phyloP scores from a whole-genome alignment of 2,113 vertebrate genomes.

The Pseudolaguvia tuberculata region DNA sequence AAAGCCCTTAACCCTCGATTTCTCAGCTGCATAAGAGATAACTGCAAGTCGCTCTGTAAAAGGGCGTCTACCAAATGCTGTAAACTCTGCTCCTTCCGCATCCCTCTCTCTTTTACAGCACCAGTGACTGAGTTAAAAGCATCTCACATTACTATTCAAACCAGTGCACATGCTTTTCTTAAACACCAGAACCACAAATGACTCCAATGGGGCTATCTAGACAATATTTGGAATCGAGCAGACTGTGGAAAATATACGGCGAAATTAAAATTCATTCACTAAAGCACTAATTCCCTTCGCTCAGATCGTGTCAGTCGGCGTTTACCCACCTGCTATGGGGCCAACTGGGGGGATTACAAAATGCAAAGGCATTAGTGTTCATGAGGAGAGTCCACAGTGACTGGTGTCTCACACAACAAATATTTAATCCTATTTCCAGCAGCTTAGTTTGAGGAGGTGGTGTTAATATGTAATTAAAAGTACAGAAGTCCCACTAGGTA shows the following conservation, averaged over 20 bases:
- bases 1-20: too few relatives aligned
- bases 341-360: constrained; percentile 52
- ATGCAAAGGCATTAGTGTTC: constrained; percentile 36
- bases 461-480: constrained; percentile 9
- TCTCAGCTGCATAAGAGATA: too few relatives aligned
- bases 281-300: constrained; percentile 35
- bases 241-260: constrained; percentile 36
- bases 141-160: neutral
- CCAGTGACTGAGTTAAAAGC: neutral
- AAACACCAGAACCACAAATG: neutral
- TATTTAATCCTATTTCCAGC: constrained; percentile 16
- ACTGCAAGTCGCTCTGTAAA: too few relatives aligned
- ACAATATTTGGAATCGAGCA: constrained; percentile 8
- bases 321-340: constrained; percentile 59
- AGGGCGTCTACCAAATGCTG: too few relatives aligned
- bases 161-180: neutral
- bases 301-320: constrained; percentile 44
- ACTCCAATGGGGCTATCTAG: neutral
- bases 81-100: neutral
- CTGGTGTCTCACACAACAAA: constrained; percentile 27
- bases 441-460: constrained; percentile 25
- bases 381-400: constrained; percentile 15
- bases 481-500: neutral
- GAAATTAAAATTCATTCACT: constrained; percentile 40
- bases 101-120: neutral